Percentiles rank a stretch among this genome's conserved stretches.
Evolutionary conservation across 23 tunicate genomes (phyloP).

Genomic region (Diplosoma virens): DNA sequence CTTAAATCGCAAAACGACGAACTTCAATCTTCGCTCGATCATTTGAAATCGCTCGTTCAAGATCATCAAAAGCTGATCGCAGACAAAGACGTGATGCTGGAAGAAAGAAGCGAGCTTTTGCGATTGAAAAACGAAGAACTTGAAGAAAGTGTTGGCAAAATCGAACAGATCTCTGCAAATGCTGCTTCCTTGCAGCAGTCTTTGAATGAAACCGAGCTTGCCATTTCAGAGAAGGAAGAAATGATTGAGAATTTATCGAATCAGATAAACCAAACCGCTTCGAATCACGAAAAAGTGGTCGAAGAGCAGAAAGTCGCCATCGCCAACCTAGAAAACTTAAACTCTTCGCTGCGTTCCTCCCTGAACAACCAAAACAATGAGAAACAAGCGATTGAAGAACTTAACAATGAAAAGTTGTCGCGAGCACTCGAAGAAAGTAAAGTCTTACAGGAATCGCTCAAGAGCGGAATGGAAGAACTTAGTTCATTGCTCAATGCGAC

Average conservation of each 20-base stretch:
- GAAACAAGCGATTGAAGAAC: background rate
- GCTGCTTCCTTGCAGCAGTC: background rate
- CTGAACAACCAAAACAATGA: background rate
- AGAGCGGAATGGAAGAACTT: constrained; percentile 5
- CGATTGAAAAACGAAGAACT: constrained; percentile 11
- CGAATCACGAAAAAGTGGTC: background rate
- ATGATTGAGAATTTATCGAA: background rate
- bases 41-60: background rate
- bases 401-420: background rate
- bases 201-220: background rate
- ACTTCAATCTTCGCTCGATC: background rate
- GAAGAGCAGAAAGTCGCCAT: background rate
- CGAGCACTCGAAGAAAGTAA: constrained; percentile 4
- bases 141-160: background rate
- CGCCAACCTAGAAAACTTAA: background rate
- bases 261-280: background rate
- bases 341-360: background rate
- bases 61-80: background rate
- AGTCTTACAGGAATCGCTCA: constrained; percentile 25
- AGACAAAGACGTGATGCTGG: background rate
- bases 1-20: background rate
- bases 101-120: background rate
- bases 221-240: background rate
- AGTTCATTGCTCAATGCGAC: background rate
- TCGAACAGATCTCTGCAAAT: constrained; percentile 8